Evolutionary conservation across 1,140 invertebrate genomes (phyloP).

Genomic region (Acromyrmex echinatior): DNA sequence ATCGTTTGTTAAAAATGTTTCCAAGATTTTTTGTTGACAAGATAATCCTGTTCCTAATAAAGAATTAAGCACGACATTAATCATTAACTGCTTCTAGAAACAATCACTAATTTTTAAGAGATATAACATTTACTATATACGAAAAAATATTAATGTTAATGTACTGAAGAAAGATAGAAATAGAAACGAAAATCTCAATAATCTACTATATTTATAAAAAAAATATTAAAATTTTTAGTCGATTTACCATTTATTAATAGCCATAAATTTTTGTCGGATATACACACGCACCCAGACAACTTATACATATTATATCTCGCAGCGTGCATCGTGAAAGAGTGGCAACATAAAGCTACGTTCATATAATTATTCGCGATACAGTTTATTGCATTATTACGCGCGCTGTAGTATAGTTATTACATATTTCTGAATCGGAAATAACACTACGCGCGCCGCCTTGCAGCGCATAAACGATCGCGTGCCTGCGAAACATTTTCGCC

Average conservation of each 20-base stretch:
- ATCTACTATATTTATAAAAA: neutral
- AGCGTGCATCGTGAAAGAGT: conserved; percentile 5
- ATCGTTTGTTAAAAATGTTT: too few species aligned
- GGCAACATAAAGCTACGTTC: conserved; percentile 11
- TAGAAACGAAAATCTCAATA: neutral
- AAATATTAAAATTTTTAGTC: neutral
- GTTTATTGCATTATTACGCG: conserved; percentile 45
- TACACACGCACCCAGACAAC: too few species aligned
- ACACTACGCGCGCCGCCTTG: conserved; percentile 24
- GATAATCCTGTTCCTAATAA: too few species aligned
- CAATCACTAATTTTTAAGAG: neutral
- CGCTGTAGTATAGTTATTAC: conserved; percentile 50
- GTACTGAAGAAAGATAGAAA: neutral
- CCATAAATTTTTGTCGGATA: conserved; percentile 17
- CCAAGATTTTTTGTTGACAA: too few species aligned
- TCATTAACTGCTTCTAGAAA: neutral
- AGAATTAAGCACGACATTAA: too few species aligned
- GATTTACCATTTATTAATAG: conserved; percentile 21
- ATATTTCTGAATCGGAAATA: conserved; percentile 62
- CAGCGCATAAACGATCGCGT: conserved; percentile 56
- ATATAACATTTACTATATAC: too few species aligned
- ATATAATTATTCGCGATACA: conserved; percentile 37
- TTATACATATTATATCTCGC: neutral
- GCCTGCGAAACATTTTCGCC: conserved; percentile 58
- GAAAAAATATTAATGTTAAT: neutral